phyloP scores from a whole-genome alignment of 2,797 vertebrate species.

The Scleropages formosus region DNA sequence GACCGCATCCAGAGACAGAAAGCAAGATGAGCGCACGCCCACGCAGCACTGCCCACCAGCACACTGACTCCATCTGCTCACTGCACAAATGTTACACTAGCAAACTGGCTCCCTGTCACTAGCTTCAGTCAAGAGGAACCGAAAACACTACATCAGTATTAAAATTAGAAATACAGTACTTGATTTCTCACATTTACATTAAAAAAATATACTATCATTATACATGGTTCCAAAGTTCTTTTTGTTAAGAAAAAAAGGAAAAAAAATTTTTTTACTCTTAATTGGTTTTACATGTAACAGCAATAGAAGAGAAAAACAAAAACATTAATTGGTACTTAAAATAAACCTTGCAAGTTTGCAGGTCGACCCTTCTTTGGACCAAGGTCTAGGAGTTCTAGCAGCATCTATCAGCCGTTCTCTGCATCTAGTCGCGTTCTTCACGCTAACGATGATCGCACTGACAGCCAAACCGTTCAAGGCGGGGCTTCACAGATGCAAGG shows the following conservation, averaged over 20 bases:
- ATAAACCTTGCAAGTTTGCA: constrained; percentile 94
- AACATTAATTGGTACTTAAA: constrained; percentile 88
- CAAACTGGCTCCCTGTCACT: constrained; percentile 28
- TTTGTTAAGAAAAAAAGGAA: constrained; percentile 12
- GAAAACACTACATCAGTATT: constrained; percentile 39
- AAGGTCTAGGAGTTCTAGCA: constrained; percentile 91
- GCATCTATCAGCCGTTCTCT: constrained; percentile 89
- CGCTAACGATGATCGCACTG: constrained; percentile 90
- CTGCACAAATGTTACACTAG: constrained; percentile 2
- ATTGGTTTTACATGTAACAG: constrained; percentile 38
- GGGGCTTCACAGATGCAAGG: constrained; percentile 91
- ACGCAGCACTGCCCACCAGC: constrained; percentile 32
- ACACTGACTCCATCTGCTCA: constrained; percentile 11
- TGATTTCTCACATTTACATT: constrained; percentile 20
- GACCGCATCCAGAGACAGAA: constrained; percentile 58
- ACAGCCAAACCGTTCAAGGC: constrained; percentile 88
- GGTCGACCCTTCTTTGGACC: constrained; percentile 91
- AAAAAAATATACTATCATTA: neutral
- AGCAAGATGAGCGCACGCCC: constrained; percentile 59
- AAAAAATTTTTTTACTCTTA: constrained; percentile 74
- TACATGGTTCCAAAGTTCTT: constrained; percentile 53
- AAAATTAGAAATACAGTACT: constrained; percentile 40
- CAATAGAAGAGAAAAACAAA: constrained; percentile 63
- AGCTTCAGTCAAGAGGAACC: constrained; percentile 61
- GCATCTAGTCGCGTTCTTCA: constrained; percentile 89